These are phyloP conservation scores for Malurus elegans DNA, from an alignment of 2,113 vertebrate genomes.

Conservation along the genomic window DNA sequence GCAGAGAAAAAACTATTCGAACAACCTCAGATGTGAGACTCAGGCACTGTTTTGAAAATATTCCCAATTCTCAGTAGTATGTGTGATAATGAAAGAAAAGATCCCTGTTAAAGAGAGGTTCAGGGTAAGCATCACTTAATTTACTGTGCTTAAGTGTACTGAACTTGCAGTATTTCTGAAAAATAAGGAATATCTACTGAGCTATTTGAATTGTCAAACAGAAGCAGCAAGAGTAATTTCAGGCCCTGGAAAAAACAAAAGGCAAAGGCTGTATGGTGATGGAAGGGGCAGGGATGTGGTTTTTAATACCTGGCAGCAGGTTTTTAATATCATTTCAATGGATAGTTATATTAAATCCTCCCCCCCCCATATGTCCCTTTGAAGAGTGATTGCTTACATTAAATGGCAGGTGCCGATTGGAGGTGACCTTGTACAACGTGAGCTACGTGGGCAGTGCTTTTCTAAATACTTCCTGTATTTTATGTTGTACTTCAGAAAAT, in stretches of 20 bases:
- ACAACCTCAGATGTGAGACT: background rate
- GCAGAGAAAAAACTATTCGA: background rate
- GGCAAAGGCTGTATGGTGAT: background rate
- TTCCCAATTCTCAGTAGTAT: background rate
- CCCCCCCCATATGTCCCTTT: accelerated
- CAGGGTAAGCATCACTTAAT: background rate
- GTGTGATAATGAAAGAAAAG: background rate
- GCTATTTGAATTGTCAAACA: background rate
- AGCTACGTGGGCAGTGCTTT: background rate
- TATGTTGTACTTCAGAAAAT: background rate
- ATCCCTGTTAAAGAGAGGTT: background rate
- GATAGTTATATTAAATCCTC: background rate
- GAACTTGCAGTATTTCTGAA: background rate
- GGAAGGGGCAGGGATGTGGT: background rate
- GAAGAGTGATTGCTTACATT: background rate
- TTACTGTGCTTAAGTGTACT: background rate
- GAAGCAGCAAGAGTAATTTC: background rate
- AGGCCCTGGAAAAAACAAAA: background rate
- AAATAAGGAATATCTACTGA: background rate
- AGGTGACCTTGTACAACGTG: background rate
- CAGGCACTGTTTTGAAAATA: background rate
- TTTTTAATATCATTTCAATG: background rate
- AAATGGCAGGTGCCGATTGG: background rate
- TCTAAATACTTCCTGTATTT: background rate
- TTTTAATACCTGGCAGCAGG: background rate